phyloP scores from a whole-genome alignment of 2,888 invertebrate species.

The Drosophila siamana region DNA sequence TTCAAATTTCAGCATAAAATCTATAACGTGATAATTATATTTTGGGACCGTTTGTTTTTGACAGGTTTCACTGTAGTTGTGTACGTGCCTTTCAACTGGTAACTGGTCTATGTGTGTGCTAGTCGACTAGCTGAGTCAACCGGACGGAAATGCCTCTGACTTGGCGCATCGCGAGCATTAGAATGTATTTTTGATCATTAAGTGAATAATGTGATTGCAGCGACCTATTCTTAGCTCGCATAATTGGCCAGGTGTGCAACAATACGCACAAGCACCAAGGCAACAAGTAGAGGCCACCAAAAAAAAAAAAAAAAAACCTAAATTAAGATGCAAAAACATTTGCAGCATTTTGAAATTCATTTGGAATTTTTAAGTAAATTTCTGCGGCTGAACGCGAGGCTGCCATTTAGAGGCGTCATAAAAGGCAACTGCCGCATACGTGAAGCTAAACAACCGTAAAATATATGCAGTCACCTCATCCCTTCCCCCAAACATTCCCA shows the following conservation, averaged over 20 bases:
- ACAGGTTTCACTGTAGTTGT: conserved; percentile 2
- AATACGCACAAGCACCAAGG: conserved; percentile 25
- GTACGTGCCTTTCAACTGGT: conserved; percentile 16
- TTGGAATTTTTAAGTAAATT: conserved; percentile 62
- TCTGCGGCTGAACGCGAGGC: conserved; percentile 45
- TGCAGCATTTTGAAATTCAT: conserved; percentile 60
- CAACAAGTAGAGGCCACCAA: too few species aligned
- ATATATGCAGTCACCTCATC: conserved; percentile 65
- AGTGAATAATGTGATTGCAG: conserved; percentile 52
- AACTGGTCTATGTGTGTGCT: conserved; percentile 37
- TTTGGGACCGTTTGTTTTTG: neutral
- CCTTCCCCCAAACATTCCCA: conserved; percentile 8
- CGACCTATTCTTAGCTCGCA: conserved; percentile 39
- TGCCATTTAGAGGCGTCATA: conserved; percentile 59
- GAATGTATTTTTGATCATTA: conserved; percentile 74
- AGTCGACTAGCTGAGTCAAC: conserved; percentile 66
- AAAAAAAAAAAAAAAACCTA: conserved; percentile 1
- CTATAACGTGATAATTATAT: neutral
- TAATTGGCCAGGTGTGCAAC: conserved; percentile 66
- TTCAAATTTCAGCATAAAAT: neutral
- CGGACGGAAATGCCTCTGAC: conserved; percentile 58
- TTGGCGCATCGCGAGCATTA: conserved; percentile 46
- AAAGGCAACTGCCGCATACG: conserved; percentile 75
- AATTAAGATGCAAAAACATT: conserved; percentile 10
- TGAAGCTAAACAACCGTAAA: conserved; percentile 77